Percentiles rank a stretch among this genome's conserved stretches.
Conservation (phyloP, 2,113 vertebrate genomes). For the Rhagologus leucostigma region DNA sequence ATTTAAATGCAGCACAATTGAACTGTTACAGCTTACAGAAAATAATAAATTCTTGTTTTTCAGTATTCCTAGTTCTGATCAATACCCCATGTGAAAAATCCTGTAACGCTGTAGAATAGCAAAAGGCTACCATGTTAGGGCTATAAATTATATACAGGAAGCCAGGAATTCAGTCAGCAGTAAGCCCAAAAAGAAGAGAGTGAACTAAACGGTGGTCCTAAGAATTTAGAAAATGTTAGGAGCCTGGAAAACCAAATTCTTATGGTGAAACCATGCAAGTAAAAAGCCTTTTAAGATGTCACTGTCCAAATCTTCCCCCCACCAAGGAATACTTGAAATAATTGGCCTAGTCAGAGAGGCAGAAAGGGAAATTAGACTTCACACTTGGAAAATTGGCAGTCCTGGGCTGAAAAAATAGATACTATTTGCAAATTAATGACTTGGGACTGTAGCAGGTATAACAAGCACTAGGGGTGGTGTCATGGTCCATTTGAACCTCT, state of each 20-base stretch:
- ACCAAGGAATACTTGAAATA: neutral
- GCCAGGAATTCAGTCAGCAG: neutral
- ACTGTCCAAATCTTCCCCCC: neutral
- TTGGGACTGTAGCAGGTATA: neutral
- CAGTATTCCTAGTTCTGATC: neutral
- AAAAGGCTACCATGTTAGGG: neutral
- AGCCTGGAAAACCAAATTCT: neutral
- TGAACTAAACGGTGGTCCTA: neutral
- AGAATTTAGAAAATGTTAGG: neutral
- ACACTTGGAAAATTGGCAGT: neutral
- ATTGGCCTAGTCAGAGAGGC: neutral
- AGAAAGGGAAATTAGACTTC: neutral
- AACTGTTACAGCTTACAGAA: neutral
- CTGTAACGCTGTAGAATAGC: neutral
- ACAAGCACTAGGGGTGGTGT: neutral
- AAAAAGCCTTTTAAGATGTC: neutral
- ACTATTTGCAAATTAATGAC: neutral
- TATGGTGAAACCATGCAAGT: neutral
- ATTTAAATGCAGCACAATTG: neutral
- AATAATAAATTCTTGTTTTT: neutral
- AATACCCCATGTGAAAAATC: neutral
- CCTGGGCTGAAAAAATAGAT: neutral
- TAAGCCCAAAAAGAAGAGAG: rapidly evolving
- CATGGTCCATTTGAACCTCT: neutral
- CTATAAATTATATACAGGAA: neutral